phyloP scores from a whole-genome alignment of 1,140 invertebrate species.

The Drosophila persimilis region DNA sequence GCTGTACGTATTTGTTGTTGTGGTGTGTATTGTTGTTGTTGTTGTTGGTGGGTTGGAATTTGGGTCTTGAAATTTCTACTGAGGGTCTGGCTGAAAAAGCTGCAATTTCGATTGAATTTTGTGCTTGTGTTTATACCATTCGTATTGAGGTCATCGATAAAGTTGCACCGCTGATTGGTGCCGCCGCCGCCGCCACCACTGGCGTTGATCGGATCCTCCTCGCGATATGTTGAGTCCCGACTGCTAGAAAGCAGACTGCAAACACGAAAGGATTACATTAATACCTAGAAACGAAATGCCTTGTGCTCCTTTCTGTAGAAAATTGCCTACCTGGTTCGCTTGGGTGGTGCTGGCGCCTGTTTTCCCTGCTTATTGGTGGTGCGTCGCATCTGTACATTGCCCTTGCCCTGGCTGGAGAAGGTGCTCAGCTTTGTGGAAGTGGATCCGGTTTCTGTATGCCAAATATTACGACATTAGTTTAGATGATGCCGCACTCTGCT shows the following conservation, averaged over 20 bases:
- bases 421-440: slow-evolving; percentile 87
- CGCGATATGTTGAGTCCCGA: slow-evolving; percentile 81
- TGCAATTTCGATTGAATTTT: slow-evolving; percentile 38
- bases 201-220: slow-evolving; percentile 70
- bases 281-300: background rate
- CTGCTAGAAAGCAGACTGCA: slow-evolving; percentile 91
- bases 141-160: slow-evolving; percentile 44
- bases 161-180: slow-evolving; percentile 41
- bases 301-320: background rate
- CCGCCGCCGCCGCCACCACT: slow-evolving; percentile 39
- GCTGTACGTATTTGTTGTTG: slow-evolving; percentile 58
- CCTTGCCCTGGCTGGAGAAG: slow-evolving; percentile 85
- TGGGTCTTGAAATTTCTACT: slow-evolving; percentile 80
- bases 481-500: background rate
- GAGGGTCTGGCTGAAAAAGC: slow-evolving; percentile 73
- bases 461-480: background rate
- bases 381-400: slow-evolving; percentile 91
- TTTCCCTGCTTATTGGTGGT: slow-evolving; percentile 95
- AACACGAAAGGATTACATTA: background rate
- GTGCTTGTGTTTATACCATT: slow-evolving; percentile 71
- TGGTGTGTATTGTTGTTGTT: slow-evolving; percentile 62
- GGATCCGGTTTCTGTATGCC: slow-evolving; percentile 84
- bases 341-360: slow-evolving; percentile 96
- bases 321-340: slow-evolving; percentile 91
- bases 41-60: slow-evolving; percentile 72